Evolutionary conservation across 1,140 invertebrate species (phyloP).

Genomic region (Penaeus indicus): DNA sequence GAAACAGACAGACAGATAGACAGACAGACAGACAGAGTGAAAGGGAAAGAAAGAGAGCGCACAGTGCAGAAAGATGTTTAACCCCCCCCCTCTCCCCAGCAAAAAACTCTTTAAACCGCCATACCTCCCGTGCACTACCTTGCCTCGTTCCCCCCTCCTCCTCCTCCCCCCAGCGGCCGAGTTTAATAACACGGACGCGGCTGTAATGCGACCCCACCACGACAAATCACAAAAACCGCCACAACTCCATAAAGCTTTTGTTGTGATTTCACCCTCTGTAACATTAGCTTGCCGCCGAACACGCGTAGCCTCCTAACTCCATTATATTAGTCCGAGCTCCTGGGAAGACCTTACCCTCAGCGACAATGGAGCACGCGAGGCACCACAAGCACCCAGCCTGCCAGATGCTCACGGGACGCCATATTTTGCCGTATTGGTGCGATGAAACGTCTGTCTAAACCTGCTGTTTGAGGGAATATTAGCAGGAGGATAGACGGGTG

Average conservation of each 20-base stretch:
- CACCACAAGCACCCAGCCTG: not conserved
- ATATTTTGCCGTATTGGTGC: too few species aligned
- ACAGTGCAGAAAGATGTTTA: not conserved
- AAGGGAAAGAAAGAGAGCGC: not conserved
- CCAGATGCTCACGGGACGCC: too few species aligned
- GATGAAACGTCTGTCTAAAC: too few species aligned
- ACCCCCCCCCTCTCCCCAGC: not conserved
- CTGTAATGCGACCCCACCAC: not conserved
- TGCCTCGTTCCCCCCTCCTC: too few species aligned
- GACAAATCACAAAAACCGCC: conserved; percentile 4
- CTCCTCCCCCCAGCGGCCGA: not conserved
- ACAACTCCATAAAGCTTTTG: conserved; percentile 21
- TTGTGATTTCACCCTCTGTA: conserved; percentile 21
- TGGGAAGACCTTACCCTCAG: not conserved
- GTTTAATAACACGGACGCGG: not conserved
- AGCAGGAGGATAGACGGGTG: too few species aligned
- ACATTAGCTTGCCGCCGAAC: not conserved
- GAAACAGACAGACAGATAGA: too few species aligned
- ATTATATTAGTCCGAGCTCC: not conserved
- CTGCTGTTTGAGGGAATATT: too few species aligned
- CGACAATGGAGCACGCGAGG: conserved; percentile 10
- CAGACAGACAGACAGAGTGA: not conserved
- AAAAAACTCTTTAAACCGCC: not conserved
- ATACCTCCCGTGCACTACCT: too few species aligned
- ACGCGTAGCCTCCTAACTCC: conserved; percentile 2